Conservation (phyloP, 2,888 invertebrate species). For the Melinaea menophilus region DNA sequence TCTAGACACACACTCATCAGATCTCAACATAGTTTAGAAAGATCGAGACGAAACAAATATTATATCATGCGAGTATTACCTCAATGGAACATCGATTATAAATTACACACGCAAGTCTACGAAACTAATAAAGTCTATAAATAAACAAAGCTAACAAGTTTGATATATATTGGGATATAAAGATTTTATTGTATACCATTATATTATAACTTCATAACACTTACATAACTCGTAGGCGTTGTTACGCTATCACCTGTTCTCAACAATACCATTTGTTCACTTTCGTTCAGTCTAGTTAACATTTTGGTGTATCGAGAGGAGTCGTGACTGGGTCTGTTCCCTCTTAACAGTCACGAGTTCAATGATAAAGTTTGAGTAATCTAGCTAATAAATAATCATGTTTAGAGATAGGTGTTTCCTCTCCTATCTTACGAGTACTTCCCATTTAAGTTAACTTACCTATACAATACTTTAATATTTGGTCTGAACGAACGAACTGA, state of each 20-base stretch:
- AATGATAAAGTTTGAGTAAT: conserved; percentile 27
- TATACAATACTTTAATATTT: too few relatives aligned
- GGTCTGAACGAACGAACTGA: too few relatives aligned
- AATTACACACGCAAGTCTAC: too few relatives aligned
- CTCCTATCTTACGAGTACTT: too few relatives aligned
- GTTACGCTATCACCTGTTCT: conserved; percentile 59
- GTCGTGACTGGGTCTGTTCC: conserved; percentile 66
- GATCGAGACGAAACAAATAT: too few relatives aligned
- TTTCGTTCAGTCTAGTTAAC: conserved; percentile 65
- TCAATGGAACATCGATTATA: too few relatives aligned
- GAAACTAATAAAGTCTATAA: too few relatives aligned
- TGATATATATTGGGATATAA: background rate
- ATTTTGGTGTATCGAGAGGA: conserved; percentile 62
- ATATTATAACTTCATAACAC: conserved; percentile 5
- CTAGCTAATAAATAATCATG: conserved; percentile 14
- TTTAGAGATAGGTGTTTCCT: too few relatives aligned
- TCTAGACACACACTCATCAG: too few relatives aligned
- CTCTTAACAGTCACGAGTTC: conserved; percentile 63
- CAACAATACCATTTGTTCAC: conserved; percentile 62
- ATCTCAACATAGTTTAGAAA: too few relatives aligned
- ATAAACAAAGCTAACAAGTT: background rate
- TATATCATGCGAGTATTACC: too few relatives aligned
- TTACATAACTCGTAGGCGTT: conserved; percentile 35
- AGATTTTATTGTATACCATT: background rate
- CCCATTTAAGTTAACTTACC: too few relatives aligned